Evolutionary conservation across 2,113 vertebrate species (phyloP).

Genomic region (Thalassarche chlororhynchos): DNA sequence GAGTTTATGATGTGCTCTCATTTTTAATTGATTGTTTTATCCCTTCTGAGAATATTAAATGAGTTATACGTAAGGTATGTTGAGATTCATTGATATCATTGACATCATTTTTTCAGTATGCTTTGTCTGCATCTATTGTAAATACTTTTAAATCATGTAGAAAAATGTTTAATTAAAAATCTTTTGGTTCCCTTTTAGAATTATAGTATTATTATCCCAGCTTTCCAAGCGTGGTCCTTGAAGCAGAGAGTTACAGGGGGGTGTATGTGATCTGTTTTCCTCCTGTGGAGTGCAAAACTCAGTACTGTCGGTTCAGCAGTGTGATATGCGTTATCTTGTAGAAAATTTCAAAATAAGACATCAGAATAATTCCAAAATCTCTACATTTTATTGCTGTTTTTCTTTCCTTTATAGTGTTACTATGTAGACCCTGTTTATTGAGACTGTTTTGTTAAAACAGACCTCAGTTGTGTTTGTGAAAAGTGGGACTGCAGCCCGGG

Average conservation of each 20-base stretch:
- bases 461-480: neutral
- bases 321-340: neutral
- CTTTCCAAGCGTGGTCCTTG: neutral
- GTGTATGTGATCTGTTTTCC: neutral
- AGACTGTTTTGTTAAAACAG: neutral
- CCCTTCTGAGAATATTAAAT: neutral
- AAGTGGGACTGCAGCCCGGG: neutral
- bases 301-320: neutral
- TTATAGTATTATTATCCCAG: neutral
- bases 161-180: neutral
- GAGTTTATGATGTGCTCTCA: neutral
- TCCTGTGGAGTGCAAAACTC: neutral
- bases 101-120: neutral
- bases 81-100: neutral
- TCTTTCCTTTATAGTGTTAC: neutral
- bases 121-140: neutral
- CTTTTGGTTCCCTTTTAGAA: neutral
- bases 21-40: slow-evolving; percentile 3
- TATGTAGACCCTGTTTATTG: neutral
- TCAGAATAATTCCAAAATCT: neutral
- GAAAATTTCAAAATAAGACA: neutral
- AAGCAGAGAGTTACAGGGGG: neutral
- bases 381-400: neutral
- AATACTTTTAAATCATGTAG: neutral
- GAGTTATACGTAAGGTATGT: neutral